Conservation (phyloP, 2,113 vertebrate species). For the Proteles cristata region DNA sequence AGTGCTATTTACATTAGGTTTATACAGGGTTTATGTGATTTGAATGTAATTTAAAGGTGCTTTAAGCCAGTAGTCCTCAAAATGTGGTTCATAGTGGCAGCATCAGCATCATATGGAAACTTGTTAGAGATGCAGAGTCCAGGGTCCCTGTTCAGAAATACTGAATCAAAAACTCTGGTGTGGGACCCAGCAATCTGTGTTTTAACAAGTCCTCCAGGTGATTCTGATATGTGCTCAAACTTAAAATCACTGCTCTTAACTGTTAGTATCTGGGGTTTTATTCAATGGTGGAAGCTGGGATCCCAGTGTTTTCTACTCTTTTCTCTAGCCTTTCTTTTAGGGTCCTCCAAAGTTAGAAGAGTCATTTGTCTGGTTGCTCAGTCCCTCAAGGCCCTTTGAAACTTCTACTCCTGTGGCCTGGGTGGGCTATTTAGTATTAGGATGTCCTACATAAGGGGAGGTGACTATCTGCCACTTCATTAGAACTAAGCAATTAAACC, state of each 20-base stretch:
- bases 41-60: background rate
- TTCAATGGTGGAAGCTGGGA: conserved; percentile 33
- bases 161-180: background rate
- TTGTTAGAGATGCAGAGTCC: background rate
- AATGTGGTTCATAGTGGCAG: background rate
- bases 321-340: background rate
- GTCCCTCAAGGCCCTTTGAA: conserved; percentile 10
- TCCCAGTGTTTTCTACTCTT: background rate
- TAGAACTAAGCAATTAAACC: background rate
- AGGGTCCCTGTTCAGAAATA: background rate
- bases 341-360: conserved; percentile 39
- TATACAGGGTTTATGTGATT: background rate
- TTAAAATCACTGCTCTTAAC: background rate
- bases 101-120: background rate
- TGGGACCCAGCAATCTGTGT: background rate
- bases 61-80: background rate
- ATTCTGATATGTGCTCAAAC: background rate
- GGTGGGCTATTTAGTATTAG: background rate
- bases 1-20: background rate
- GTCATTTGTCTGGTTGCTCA: background rate
- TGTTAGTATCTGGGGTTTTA: background rate
- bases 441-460: background rate
- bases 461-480: background rate
- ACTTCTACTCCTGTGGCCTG: conserved; percentile 50
- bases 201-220: background rate